Base-by-base conservation (phyloP, 2,888 invertebrate genomes). In the Tillus elongatus region DNA sequence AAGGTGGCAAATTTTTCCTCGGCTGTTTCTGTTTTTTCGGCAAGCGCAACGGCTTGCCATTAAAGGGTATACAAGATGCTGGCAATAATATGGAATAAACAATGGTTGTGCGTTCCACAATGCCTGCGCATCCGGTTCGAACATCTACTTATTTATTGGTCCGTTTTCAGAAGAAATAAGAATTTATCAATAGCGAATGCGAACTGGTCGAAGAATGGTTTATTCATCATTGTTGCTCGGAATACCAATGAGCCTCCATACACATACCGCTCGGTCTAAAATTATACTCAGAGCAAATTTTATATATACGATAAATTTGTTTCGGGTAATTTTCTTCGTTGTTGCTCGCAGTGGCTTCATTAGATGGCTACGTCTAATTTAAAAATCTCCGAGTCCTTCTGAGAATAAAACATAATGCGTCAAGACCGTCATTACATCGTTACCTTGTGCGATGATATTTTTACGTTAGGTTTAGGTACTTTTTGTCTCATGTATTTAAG, bases 71-170 rank as follows among this genome's bases (percentile, higher is more conserved):
- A 48, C 50, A 48, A 50, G 49, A 50, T 54, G 53, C 53, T 56
- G 57, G 52, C 46, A 51, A 54, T 57, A 59, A 58, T 59, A 59
- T 58, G 58, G 59, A 57, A 57, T 57, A 57, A 61, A 60, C 60
- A 61, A 61, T 60, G 57, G 60, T 51, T 47, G 59, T 56, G 57
- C 56, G 56, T 57, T 50, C 53, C 50, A 56, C 56, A 58, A 61
- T 59, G 59, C 53, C 47, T 54, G 51, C 47, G 47, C 47, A 55
- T 56, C 53, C 52, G 54, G 54, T 55, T 53, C 43, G 41, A 46
- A 44, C 46, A 47, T 50, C 49, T 37, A 40, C 49, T 56, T 57
- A 57, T 57, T 58, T 58, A 57, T 57, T 54, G 54, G 56, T 51
- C 47, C 50, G 55, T 49, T 53, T 57, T 46, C 47, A 51, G 53